Percentiles rank a stretch among this genome's conserved stretches.
Evolutionary conservation across 2,888 invertebrate species (phyloP).

Genomic region (Hyles lineata): DNA sequence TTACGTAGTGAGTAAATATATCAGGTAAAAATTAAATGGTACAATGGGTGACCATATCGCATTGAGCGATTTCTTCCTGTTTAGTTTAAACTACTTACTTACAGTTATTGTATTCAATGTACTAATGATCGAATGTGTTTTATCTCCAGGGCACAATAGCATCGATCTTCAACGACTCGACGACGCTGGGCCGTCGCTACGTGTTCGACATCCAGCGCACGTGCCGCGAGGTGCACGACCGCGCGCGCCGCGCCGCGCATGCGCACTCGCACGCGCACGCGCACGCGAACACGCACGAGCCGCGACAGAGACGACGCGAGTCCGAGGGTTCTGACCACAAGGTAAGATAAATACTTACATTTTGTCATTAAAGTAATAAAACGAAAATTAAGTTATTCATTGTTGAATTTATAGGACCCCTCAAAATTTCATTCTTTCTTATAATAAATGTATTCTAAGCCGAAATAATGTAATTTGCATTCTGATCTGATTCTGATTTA

Average conservation of each 20-base stretch:
- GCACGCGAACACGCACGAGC: conserved; percentile 45
- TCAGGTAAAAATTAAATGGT: no score
- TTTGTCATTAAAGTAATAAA: no score
- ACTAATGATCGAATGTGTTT: neutral
- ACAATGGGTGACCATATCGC: no score
- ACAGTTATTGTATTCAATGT: neutral
- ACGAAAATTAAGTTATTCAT: no score
- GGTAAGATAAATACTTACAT: conserved; percentile 45
- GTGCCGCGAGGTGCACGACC: conserved; percentile 95
- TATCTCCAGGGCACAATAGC: conserved; percentile 90
- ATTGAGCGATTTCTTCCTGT: no score
- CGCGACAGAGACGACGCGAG: conserved; percentile 37
- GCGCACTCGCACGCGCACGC: conserved; percentile 63
- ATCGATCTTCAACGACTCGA: conserved; percentile 95
- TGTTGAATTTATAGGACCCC: no score
- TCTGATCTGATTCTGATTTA: no score
- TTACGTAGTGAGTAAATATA: no score
- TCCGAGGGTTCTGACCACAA: conserved; percentile 52
- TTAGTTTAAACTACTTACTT: no score
- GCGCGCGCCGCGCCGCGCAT: conserved; percentile 91
- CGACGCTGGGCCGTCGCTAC: conserved; percentile 93
- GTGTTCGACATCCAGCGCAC: conserved; percentile 96
- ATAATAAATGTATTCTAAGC: no score
- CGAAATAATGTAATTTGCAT: no score
- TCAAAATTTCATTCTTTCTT: no score